Conservation (phyloP, 2,888 invertebrate species). For the Phalera bucephala region DNA sequence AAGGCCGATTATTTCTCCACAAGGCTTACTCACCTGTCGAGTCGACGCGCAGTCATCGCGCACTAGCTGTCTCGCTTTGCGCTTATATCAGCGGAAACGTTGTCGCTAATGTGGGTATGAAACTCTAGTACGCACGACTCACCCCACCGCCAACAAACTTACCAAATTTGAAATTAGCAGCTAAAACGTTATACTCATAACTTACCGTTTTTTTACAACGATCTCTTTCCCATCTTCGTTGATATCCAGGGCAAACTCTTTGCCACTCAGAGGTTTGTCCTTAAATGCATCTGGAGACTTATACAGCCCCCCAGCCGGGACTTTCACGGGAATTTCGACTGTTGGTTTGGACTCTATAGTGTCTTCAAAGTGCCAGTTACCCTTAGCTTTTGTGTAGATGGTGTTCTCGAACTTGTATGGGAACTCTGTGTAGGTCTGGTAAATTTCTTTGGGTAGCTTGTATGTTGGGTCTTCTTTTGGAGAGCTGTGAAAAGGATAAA, state of each 20-base stretch:
- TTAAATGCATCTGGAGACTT: constrained; percentile 54
- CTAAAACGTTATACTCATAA: too few relatives aligned
- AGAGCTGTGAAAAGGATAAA: constrained; percentile 44
- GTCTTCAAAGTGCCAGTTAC: constrained; percentile 39
- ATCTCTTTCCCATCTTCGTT: constrained; percentile 44
- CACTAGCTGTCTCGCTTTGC: too few relatives aligned
- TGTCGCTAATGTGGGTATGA: too few relatives aligned
- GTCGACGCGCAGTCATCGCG: too few relatives aligned
- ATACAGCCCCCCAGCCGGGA: constrained; percentile 68
- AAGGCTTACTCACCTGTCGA: too few relatives aligned
- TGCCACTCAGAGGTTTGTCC: constrained; percentile 47
- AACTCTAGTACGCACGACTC: too few relatives aligned
- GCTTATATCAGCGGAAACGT: too few relatives aligned
- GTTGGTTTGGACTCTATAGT: constrained; percentile 55
- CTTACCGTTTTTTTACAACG: constrained; percentile 53
- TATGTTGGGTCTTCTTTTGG: constrained; percentile 36
- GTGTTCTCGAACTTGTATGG: constrained; percentile 59
- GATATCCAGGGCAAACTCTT: constrained; percentile 46
- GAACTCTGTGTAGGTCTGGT: constrained; percentile 40
- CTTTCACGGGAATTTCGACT: constrained; percentile 46
- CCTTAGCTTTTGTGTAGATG: constrained; percentile 38
- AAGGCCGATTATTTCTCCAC: too few relatives aligned
- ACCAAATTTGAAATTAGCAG: too few relatives aligned
- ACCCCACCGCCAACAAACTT: too few relatives aligned
- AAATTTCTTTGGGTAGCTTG: constrained; percentile 40